These are phyloP conservation scores for Drosophila tristis DNA, from an alignment of 1,140 invertebrate species.

Conservation along the genomic window DNA sequence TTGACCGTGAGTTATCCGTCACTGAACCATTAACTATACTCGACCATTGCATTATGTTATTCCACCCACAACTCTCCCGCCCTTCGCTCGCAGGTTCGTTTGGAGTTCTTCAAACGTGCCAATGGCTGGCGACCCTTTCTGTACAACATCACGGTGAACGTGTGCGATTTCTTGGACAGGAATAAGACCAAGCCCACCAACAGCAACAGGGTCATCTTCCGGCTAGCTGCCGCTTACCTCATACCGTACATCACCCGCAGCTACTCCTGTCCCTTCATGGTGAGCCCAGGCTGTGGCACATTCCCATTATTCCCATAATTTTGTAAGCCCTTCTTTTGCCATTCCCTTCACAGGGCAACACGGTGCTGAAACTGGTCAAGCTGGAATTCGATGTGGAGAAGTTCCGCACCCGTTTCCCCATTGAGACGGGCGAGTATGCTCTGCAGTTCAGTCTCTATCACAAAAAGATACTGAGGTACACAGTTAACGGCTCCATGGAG, in stretches of 20 bases:
- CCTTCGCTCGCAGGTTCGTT: slow-evolving; percentile 6
- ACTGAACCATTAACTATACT: not conserved
- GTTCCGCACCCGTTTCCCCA: slow-evolving; percentile 20
- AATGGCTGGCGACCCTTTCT: slow-evolving; percentile 30
- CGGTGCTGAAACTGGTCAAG: not conserved
- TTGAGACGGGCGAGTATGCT: slow-evolving; percentile 26
- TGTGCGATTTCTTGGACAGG: slow-evolving; percentile 6
- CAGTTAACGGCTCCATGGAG: slow-evolving; percentile 7
- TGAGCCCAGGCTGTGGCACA: not conserved
- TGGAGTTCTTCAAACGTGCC: slow-evolving; percentile 15
- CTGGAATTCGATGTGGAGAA: slow-evolving; percentile 9
- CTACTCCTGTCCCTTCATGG: slow-evolving; percentile 4
- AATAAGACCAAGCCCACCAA: not conserved
- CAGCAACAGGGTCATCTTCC: slow-evolving; percentile 3
- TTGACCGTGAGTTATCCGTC: not conserved
- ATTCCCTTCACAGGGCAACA: not conserved
- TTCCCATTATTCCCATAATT: too few species aligned
- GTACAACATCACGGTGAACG: slow-evolving; percentile 8
- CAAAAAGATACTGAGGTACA: not conserved
- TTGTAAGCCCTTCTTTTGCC: too few species aligned
- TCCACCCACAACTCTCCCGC: too few species aligned
- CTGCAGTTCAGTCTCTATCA: slow-evolving; percentile 11
- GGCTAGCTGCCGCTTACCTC: slow-evolving; percentile 1
- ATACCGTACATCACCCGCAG: slow-evolving; percentile 9
- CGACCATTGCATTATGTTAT: not conserved